These are phyloP conservation scores for Lepilemur septentrionalis DNA, from an alignment of 2,797 vertebrate species.

Conservation along the genomic window DNA sequence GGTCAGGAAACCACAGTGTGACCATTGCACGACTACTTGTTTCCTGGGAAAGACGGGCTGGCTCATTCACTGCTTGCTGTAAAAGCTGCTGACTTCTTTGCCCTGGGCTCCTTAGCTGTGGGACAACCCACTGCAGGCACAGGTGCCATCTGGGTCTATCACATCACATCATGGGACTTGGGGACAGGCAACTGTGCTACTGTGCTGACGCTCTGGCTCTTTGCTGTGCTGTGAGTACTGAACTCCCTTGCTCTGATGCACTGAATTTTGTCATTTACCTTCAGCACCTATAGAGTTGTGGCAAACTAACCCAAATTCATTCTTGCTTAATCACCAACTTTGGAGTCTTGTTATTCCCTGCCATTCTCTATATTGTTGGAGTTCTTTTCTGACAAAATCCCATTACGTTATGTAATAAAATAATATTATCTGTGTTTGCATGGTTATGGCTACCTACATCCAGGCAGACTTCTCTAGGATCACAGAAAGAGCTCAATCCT, in stretches of 20 bases:
- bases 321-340: background rate
- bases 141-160: background rate
- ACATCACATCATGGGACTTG: background rate
- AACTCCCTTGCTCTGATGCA: background rate
- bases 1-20: background rate
- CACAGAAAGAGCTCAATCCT: background rate
- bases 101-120: background rate
- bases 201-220: background rate
- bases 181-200: background rate
- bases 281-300: background rate
- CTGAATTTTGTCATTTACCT: background rate
- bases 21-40: background rate
- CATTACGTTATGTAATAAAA: background rate
- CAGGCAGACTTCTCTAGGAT: background rate
- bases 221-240: background rate
- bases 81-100: background rate
- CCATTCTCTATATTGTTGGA: background rate
- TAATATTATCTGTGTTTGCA: background rate
- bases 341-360: background rate
- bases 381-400: background rate
- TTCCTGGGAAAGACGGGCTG: background rate
- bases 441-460: background rate
- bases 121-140: background rate
- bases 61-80: background rate
- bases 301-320: background rate